A percentile compares a stretch with the other conserved stretches of the same genome.
Evolutionary conservation across 2,888 invertebrate species (phyloP).

Genomic region (Urechis unicinctus): DNA sequence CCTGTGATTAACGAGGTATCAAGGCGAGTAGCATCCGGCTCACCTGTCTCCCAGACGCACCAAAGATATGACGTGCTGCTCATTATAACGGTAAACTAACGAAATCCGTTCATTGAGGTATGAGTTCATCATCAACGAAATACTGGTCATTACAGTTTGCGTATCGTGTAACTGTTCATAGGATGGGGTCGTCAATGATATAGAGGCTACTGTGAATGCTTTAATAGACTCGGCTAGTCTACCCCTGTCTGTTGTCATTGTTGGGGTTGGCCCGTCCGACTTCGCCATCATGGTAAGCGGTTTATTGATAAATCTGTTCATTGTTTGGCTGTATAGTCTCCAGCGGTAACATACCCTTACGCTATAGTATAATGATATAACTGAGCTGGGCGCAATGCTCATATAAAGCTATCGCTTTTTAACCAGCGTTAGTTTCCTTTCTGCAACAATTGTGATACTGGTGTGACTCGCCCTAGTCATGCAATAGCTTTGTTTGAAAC

Average conservation of each 20-base stretch:
- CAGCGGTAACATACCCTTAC: too few relatives aligned
- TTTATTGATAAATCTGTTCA: too few relatives aligned
- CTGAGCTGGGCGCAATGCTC: too few relatives aligned
- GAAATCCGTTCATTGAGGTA: not conserved
- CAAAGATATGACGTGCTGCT: conserved; percentile 11
- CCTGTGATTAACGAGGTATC: conserved; percentile 5
- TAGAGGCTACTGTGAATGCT: conserved; percentile 25
- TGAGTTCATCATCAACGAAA: not conserved
- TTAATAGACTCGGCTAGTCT: conserved; percentile 26
- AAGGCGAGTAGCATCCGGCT: not conserved
- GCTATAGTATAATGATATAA: too few relatives aligned
- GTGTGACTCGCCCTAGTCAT: too few relatives aligned
- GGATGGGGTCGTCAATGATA: conserved; percentile 37
- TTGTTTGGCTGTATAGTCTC: too few relatives aligned
- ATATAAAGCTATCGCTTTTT: too few relatives aligned
- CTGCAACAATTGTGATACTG: too few relatives aligned
- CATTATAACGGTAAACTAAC: conserved; percentile 9
- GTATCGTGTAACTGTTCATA: conserved; percentile 6
- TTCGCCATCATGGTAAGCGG: conserved; percentile 32
- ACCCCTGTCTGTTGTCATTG: conserved; percentile 30
- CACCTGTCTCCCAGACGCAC: not conserved
- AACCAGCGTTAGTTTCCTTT: too few relatives aligned
- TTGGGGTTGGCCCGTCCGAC: conserved; percentile 33
- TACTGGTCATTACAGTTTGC: not conserved
- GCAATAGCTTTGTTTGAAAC: too few relatives aligned